phyloP scores from a whole-genome alignment of 2,113 vertebrate species.

The Archocentrus centrarchus region DNA sequence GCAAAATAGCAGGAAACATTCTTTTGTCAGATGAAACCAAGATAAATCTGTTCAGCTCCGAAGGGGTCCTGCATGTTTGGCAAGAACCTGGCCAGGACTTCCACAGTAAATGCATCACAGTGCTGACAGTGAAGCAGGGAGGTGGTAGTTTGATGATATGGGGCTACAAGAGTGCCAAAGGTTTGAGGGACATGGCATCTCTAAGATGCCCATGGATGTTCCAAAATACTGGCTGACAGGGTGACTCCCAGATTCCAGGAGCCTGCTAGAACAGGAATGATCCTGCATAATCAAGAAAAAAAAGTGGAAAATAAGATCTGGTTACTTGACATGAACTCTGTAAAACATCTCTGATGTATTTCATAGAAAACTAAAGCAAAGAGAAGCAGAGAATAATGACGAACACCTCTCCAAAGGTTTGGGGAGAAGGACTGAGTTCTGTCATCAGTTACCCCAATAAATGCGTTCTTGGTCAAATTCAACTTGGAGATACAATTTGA shows the following conservation, averaged over 20 bases:
- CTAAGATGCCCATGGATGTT: neutral
- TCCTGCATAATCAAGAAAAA: neutral
- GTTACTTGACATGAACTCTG: no score
- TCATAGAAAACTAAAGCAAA: neutral
- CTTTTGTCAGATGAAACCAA: slow-evolving; percentile 4
- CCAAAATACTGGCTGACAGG: neutral
- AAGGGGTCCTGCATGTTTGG: neutral
- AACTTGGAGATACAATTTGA: fast-evolving
- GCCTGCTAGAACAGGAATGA: neutral
- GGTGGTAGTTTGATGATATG: neutral
- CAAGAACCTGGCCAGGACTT: neutral
- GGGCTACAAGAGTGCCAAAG: neutral
- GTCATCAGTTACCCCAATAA: no score
- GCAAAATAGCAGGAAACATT: neutral
- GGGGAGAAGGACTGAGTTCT: neutral
- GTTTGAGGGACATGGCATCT: neutral
- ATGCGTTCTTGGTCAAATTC: neutral
- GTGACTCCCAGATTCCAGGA: neutral
- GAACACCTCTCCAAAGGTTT: neutral
- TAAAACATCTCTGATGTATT: neutral
- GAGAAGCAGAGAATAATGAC: neutral
- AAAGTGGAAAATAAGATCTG: neutral
- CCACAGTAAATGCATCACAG: neutral
- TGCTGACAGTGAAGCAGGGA: neutral
- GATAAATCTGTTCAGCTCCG: neutral